Evolutionary conservation across 1,140 invertebrate species (phyloP).

Genomic region (Physella acuta): DNA sequence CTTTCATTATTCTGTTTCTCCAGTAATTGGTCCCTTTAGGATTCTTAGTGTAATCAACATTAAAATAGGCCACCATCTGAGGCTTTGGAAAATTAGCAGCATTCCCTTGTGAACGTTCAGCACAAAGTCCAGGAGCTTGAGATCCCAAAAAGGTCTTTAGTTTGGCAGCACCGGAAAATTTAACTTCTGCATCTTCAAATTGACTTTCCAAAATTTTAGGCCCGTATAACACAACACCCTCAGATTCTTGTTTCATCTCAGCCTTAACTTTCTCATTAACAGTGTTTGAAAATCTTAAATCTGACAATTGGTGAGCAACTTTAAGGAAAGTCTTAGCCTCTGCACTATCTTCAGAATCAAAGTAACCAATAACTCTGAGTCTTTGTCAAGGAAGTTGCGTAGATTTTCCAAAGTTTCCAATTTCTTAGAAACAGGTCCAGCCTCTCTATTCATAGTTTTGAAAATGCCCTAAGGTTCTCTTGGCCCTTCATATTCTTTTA

Average conservation of each 20-base stretch:
- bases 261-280: constrained; percentile 72
- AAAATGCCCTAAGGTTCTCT: constrained; percentile 89
- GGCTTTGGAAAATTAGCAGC: constrained; percentile 83
- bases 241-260: constrained; percentile 71
- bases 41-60: constrained; percentile 96
- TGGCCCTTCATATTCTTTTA: constrained; percentile 92
- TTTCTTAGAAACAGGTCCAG: constrained; percentile 91
- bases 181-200: constrained; percentile 80
- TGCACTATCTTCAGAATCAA: constrained; percentile 68
- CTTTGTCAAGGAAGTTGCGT: constrained; percentile 65
- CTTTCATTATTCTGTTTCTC: constrained; percentile 82
- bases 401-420: constrained; percentile 71
- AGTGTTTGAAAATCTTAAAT: constrained; percentile 84
- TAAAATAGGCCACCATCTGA: constrained; percentile 87
- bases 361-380: constrained; percentile 69
- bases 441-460: constrained; percentile 94
- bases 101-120: constrained; percentile 84
- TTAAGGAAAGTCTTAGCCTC: constrained; percentile 82
- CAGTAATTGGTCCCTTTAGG: constrained; percentile 99
- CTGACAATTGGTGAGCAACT: constrained; percentile 86
- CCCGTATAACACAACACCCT: constrained; percentile 84
- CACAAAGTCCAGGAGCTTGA: constrained; percentile 90
- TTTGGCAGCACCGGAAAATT: constrained; percentile 68
- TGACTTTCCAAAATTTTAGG: constrained; percentile 87
- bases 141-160: constrained; percentile 81